Base-by-base conservation (phyloP, 2,888 invertebrate species). In the Pemphredon lugubris region DNA sequence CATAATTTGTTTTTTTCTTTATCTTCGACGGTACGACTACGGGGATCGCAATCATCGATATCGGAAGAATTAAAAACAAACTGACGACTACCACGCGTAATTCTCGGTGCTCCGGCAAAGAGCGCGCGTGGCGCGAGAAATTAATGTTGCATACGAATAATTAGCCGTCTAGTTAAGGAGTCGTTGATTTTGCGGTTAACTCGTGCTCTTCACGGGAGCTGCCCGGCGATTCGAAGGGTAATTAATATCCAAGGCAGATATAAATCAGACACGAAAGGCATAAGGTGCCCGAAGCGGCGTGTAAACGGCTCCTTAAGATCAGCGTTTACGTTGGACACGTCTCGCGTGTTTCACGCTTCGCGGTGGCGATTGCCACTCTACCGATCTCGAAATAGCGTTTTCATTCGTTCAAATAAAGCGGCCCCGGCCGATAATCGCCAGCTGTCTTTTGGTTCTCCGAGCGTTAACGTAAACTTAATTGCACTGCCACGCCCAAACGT, bases 331-430 rank as follows among this genome's bases (percentile, higher is more conserved):
- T 6, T 42, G 40, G 23, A 37, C 40, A n/a, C 39, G 34, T 53
- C 47, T 66, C 65, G 65, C 65, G 61, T 71, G 70, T 58, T 70
- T 65, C 57, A 72, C 59, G 70, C 70, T 57, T 65, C 60, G 51
- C 64, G 53, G 16, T 53, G 45, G n/a, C 37, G 51, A 30, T 5
- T 50, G 30, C 34, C 18, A n/a, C n/a, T 39, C 6, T 23, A 18
- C 40, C 26, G 18, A 13, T 50, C 5, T 16, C 20, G 14, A 14
- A 34, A n/a, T n/a, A 3, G 1, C 34, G 9, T 16, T 23, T 13
- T 14, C 23, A 13, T 50, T 47, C 16, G n/a, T 48, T 34, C 32
- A 3, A 30, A 54, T 30, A 26, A 55, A 60, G 53, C 53, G 45
- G 32, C 47, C n/a, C 21, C 47, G 21, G 11, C 23, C 45, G 30